A percentile compares a stretch with the other conserved stretches of the same genome.
phyloP scores from a whole-genome alignment of 2,113 vertebrate species.

The Eudyptes chrysolophus region DNA sequence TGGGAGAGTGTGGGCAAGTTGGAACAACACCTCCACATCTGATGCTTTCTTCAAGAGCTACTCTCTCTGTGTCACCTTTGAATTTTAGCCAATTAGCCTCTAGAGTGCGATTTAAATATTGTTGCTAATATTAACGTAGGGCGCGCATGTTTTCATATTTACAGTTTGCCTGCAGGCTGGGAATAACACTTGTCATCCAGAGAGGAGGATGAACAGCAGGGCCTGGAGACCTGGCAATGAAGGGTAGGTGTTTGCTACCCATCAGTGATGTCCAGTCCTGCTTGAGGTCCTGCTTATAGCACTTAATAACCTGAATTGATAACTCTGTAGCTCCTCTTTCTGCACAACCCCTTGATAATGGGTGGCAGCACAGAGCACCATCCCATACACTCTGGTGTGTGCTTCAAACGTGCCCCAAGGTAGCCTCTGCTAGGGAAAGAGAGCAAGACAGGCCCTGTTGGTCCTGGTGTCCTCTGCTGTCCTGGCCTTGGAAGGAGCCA shows the following conservation, averaged over 20 bases:
- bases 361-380: neutral
- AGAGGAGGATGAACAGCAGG: neutral
- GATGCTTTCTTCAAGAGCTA: conserved; percentile 7
- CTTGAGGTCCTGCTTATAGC: neutral
- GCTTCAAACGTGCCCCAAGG: neutral
- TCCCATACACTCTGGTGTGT: neutral
- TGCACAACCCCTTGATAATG: neutral
- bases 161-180: neutral
- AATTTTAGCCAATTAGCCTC: conserved; percentile 29
- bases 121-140: neutral
- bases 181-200: neutral
- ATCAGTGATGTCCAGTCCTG: neutral
- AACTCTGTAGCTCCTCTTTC: neutral
- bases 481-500: neutral
- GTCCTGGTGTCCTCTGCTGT: neutral
- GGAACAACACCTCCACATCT: neutral
- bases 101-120: neutral
- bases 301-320: neutral
- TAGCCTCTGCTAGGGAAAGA: neutral
- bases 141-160: neutral
- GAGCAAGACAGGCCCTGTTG: no score
- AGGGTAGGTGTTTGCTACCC: neutral
- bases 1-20: neutral
- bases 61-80: conserved; percentile 31
- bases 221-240: neutral